Evolutionary conservation across 2,113 vertebrate species (phyloP).

Genomic region (Rhagologus leucostigma): DNA sequence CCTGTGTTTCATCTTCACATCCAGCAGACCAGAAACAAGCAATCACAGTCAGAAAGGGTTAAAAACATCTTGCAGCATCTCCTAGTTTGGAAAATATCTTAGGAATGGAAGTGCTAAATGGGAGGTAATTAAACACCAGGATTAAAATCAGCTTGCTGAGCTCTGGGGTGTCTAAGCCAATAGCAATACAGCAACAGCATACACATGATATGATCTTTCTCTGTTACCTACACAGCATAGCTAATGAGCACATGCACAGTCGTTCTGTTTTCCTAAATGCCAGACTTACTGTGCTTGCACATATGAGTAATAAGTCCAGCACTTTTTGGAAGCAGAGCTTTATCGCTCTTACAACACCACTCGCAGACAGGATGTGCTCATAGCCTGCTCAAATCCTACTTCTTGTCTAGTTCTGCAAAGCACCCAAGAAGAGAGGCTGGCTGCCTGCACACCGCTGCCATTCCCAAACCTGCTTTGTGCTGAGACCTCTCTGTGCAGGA

Average conservation of each 20-base stretch:
- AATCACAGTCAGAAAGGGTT: not conserved
- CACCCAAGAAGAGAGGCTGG: not conserved
- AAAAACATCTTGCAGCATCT: not conserved
- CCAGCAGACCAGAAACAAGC: not conserved
- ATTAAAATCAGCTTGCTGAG: not conserved
- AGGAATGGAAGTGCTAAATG: not conserved
- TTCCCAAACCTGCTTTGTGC: not conserved
- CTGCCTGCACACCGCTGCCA: not conserved
- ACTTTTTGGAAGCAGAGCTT: slow-evolving; percentile 1
- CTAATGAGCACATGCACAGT: not conserved
- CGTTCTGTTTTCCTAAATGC: not conserved
- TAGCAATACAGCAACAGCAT: not conserved
- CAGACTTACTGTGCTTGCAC: not conserved
- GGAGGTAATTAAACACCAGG: not conserved
- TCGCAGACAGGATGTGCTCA: not conserved
- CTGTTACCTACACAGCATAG: not conserved
- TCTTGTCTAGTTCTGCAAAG: not conserved
- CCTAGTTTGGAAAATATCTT: not conserved
- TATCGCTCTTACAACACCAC: not conserved
- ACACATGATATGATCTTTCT: not conserved
- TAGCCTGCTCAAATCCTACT: not conserved
- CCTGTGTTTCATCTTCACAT: not conserved
- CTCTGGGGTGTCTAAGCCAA: not conserved
- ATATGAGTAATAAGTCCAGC: not conserved
- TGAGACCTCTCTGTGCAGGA: not conserved